These are phyloP conservation scores for Cataglyphis rosenhaueri DNA, from an alignment of 2,888 invertebrate species.

Conservation along the genomic window DNA sequence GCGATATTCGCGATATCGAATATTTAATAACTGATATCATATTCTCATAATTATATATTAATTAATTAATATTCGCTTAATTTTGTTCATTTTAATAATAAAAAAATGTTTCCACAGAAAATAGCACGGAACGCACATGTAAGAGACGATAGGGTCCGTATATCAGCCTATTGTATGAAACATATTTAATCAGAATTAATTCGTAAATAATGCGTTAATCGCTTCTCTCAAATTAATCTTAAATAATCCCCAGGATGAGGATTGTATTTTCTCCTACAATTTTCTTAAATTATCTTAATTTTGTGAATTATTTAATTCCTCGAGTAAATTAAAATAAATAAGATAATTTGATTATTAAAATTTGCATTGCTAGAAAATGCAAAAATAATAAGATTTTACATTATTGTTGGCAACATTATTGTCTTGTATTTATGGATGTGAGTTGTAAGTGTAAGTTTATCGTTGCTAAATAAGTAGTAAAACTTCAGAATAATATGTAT, in stretches of 20 bases:
- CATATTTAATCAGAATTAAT: background rate
- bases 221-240: background rate
- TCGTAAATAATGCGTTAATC: background rate
- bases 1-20: slow-evolving; percentile 11
- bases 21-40: slow-evolving; percentile 19
- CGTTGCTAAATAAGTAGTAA: background rate
- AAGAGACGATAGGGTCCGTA: background rate
- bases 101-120: background rate
- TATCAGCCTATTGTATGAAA: background rate
- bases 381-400: background rate
- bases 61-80: background rate
- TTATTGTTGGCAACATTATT: background rate
- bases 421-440: too few species aligned
- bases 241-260: background rate
- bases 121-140: background rate
- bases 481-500: background rate
- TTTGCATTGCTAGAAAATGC: background rate
- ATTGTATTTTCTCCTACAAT: background rate
- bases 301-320: background rate
- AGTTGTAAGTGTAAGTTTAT: background rate
- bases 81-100: slow-evolving; percentile 9
- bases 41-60: background rate
- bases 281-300: background rate
- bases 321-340: background rate
- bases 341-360: background rate